Evolutionary conservation across 2,888 invertebrate genomes (phyloP), one percentile per base, ranked within the genome.

Genomic region (Phragmatobia fuliginosa): DNA sequence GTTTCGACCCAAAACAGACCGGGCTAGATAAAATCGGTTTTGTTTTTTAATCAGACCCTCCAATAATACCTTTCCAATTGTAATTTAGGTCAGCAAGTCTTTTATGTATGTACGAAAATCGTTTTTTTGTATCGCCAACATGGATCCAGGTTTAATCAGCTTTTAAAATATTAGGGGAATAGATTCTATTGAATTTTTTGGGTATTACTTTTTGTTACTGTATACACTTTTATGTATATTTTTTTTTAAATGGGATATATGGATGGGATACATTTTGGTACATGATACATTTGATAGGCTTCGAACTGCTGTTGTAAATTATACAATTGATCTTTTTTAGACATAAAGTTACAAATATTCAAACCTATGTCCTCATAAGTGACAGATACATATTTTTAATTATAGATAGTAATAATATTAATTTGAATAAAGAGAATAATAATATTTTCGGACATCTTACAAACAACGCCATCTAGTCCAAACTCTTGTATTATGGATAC

Each of bases 31-130:
- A 25, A 62, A 62, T 38, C 28, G 28, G 28, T 56, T 56, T 56
- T 56, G 28, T 56, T 56, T 52, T 52, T 56, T 56, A 56, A 56
- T 56, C 56, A 56, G 25, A 56, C 16, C 28, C 56, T 56, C 56
- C 56, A 56, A 28, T 28, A 28, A 16, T 56, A 56, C 56, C 56
- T 56, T 56, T 56, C 28, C 28, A 28, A 28, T 56, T 56, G 56
- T 56, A 28, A 56, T 56, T 56, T 56, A 56, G 56, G 28, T 56
- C 56, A 56, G 28, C 21, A 52, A 25, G 25, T 52, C 28, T 56
- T 28, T 28, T 56, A 56, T 56, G 52, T 25, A 14, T 25, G 5
- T 28, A 56, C 7, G 28, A 28, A 56, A 56, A 16, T 56, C 16
- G 28, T 28, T 28, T 56, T n/a, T 56, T 56, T 28, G 56, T 56